These are phyloP conservation scores for Cirrhinus mrigala DNA, from an alignment of 2,797 vertebrate species.

Conservation along the genomic window DNA sequence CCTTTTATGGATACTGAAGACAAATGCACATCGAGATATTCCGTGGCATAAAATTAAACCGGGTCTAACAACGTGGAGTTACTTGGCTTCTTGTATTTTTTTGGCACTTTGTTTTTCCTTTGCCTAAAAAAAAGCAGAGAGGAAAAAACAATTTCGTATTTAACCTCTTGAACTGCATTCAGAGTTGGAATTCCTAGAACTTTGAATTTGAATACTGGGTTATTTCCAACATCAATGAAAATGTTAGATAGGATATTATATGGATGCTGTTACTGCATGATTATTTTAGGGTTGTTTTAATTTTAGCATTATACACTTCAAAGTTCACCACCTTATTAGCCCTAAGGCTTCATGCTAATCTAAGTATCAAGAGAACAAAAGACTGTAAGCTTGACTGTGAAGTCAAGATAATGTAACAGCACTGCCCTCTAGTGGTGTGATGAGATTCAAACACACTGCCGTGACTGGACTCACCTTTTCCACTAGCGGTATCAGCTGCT, in stretches of 20 bases:
- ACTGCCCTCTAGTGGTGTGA: slow-evolving; percentile 26
- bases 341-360: not conserved
- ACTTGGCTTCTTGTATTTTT: slow-evolving; percentile 96
- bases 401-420: not conserved
- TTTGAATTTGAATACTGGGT: not conserved
- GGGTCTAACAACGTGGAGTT: slow-evolving; percentile 63
- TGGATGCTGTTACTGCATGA: not conserved
- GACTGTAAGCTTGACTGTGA: not conserved
- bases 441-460: not conserved
- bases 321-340: not conserved
- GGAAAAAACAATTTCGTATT: not conserved
- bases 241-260: not conserved
- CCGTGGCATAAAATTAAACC: slow-evolving; percentile 43
- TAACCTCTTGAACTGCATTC: not conserved
- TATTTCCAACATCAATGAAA: not conserved
- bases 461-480: slow-evolving; percentile 85
- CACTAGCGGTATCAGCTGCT: slow-evolving; percentile 96
- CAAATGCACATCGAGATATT: slow-evolving; percentile 46
- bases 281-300: not conserved
- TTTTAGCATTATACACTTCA: not conserved
- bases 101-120: slow-evolving; percentile 98
- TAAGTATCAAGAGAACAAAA: not conserved
- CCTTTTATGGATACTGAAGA: slow-evolving; percentile 38
- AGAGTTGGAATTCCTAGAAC: not conserved
- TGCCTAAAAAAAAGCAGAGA: slow-evolving; percentile 78